phyloP scores from a whole-genome alignment of 2,113 vertebrate genomes.

The Phoxinus phoxinus region DNA sequence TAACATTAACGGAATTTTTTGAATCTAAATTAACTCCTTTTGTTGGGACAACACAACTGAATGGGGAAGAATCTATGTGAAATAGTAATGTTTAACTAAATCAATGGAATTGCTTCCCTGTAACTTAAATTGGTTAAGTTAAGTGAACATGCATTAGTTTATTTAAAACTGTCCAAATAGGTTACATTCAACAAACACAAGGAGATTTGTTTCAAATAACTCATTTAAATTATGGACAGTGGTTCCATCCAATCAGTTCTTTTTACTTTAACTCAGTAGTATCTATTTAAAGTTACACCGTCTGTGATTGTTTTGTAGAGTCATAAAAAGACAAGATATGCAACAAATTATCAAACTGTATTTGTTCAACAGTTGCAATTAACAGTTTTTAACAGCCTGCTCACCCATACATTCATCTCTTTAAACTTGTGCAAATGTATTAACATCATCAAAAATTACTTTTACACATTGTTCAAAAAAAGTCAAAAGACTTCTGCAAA shows the following conservation, averaged over 20 bases:
- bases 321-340: no score
- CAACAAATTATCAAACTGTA: no score
- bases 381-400: no score
- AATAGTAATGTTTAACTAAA: neutral
- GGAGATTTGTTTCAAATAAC: neutral
- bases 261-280: neutral
- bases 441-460: no score
- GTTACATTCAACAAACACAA: neutral
- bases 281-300: no score
- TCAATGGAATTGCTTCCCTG: neutral
- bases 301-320: no score
- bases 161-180: neutral
- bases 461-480: no score
- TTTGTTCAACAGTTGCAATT: no score
- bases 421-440: no score
- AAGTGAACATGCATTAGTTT: neutral
- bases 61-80: neutral
- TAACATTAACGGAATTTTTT: neutral
- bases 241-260: slow-evolving; percentile 12
- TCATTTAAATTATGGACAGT: neutral
- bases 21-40: neutral
- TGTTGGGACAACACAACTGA: neutral
- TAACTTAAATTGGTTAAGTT: neutral
- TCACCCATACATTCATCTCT: no score
- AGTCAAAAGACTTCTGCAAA: no score